phyloP scores from a whole-genome alignment of 2,888 invertebrate species.

The Ophioninae sp. region DNA sequence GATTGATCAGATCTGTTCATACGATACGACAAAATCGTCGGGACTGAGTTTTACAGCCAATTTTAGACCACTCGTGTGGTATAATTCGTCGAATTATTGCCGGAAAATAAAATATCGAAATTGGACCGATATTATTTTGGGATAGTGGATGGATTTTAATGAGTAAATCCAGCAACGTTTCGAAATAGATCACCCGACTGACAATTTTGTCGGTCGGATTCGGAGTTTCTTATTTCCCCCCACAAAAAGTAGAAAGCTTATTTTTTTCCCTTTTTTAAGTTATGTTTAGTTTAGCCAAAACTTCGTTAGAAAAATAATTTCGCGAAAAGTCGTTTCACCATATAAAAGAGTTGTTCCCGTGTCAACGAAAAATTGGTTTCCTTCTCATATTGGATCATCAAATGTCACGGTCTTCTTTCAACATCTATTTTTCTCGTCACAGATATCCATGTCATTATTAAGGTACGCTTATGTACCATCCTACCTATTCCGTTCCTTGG shows the following conservation, averaged over 20 bases:
- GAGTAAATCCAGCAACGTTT: background rate
- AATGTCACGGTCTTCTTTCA: background rate
- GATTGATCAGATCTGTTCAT: background rate
- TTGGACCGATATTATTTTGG: constrained; percentile 28
- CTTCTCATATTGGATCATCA: background rate
- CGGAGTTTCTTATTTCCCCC: background rate
- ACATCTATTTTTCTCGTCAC: background rate
- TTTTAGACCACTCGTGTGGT: constrained; percentile 15
- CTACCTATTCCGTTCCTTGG: constrained; percentile 7
- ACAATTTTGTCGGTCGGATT: background rate
- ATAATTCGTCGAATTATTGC: constrained; percentile 2
- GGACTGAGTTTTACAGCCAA: background rate
- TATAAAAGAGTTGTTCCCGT: too few relatives aligned
- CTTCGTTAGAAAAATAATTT: too few relatives aligned
- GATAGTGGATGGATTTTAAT: background rate
- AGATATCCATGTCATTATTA: constrained; percentile 11
- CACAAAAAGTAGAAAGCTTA: background rate
- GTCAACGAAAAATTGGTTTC: too few relatives aligned
- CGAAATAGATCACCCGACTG: background rate
- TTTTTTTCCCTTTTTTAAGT: too few relatives aligned
- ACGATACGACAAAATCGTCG: background rate
- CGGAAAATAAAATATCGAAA: constrained; percentile 14
- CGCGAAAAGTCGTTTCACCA: too few relatives aligned
- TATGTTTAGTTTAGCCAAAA: too few relatives aligned
- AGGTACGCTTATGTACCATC: background rate